These are phyloP conservation scores for Botia kubotai DNA, from an alignment of 2,797 vertebrate species.

Conservation along the genomic window DNA sequence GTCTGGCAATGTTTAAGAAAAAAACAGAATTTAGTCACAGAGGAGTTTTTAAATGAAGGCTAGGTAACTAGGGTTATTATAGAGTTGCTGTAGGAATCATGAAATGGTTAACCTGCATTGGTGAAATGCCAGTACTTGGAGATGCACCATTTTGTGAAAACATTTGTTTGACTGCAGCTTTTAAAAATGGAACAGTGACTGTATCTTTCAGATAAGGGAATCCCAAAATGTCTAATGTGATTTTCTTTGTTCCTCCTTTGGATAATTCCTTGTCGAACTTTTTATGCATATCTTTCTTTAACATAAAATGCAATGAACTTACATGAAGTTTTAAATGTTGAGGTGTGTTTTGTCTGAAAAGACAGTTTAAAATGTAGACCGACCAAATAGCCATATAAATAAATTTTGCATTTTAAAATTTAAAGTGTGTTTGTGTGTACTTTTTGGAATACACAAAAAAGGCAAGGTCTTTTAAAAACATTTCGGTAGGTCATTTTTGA, in stretches of 20 bases:
- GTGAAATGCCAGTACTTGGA: conserved; percentile 40
- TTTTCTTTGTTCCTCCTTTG: conserved; percentile 31
- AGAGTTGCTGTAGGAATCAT: conserved; percentile 23
- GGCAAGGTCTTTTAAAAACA: not conserved
- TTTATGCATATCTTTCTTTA: conserved; percentile 66
- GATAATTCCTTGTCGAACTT: conserved; percentile 57
- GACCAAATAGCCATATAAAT: conserved; percentile 71
- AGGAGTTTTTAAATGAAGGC: conserved; percentile 51
- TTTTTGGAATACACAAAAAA: not conserved
- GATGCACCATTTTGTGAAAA: conserved; percentile 35
- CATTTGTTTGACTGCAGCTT: conserved; percentile 31
- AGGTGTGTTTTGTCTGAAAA: conserved; percentile 71
- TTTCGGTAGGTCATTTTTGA: not conserved
- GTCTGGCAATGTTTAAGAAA: conserved; percentile 45
- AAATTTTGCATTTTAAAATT: conserved; percentile 76
- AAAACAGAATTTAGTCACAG: conserved; percentile 33
- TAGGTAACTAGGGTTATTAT: not conserved
- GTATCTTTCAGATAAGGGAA: conserved; percentile 74
- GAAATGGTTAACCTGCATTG: conserved; percentile 24
- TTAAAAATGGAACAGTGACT: conserved; percentile 64
- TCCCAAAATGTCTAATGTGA: conserved; percentile 68
- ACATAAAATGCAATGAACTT: conserved; percentile 78
- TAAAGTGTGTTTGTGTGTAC: not conserved
- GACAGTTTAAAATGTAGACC: conserved; percentile 73
- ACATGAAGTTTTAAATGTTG: conserved; percentile 74